A percentile compares a stretch with the other conserved stretches of the same genome.
Evolutionary conservation across 2,797 vertebrate species (phyloP).

Genomic region (Macrochelys suwanniensis): DNA sequence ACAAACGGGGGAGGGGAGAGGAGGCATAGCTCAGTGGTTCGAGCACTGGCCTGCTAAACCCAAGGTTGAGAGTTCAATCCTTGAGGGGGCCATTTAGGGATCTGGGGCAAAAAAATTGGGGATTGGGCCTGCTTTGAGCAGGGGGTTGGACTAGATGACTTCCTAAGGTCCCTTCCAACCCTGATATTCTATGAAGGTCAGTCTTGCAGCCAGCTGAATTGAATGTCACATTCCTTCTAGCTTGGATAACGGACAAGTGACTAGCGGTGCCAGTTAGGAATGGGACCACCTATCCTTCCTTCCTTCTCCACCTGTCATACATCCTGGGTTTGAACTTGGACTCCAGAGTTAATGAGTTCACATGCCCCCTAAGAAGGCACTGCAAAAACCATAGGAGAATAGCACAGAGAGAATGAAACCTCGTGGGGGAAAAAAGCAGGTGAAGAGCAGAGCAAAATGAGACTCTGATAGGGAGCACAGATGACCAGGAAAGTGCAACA

Average conservation of each 20-base stretch:
- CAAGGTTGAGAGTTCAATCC: too few species aligned
- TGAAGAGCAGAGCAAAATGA: not conserved
- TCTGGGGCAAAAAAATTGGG: too few species aligned
- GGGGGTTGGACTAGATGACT: too few species aligned
- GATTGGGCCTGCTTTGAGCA: too few species aligned
- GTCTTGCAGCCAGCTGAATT: not conserved
- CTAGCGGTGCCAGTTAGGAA: not conserved
- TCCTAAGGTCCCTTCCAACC: too few species aligned
- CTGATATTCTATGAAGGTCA: not conserved
- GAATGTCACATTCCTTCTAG: not conserved
- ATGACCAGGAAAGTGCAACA: not conserved
- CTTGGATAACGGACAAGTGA: not conserved
- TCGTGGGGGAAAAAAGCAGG: not conserved
- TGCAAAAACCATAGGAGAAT: not conserved
- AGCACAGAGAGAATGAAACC: not conserved
- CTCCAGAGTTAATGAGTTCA: not conserved
- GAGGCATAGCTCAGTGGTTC: too few species aligned
- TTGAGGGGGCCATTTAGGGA: too few species aligned
- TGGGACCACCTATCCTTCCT: not conserved
- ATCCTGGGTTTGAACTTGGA: not conserved
- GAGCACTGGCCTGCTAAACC: too few species aligned
- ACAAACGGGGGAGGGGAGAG: too few species aligned
- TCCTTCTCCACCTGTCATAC: not conserved
- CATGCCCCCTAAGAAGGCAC: not conserved
- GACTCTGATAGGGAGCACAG: not conserved